These are phyloP conservation scores for Calephelis nemesis DNA, from an alignment of 1,140 invertebrate genomes.

Conservation along the genomic window DNA sequence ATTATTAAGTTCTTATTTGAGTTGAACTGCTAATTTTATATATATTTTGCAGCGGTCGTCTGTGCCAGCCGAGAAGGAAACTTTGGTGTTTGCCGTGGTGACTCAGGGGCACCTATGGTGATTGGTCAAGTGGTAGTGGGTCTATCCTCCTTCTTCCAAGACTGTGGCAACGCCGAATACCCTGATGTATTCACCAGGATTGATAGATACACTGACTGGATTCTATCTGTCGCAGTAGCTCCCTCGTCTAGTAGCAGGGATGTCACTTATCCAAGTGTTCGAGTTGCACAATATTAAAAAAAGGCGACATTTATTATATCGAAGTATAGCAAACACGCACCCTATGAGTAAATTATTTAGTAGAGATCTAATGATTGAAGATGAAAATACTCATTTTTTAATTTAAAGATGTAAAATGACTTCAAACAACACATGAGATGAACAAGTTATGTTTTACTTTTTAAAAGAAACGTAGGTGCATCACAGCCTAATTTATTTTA, in stretches of 20 bases:
- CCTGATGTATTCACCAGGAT: slow-evolving; percentile 55
- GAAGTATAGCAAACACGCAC: no score
- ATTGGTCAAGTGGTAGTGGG: slow-evolving; percentile 44
- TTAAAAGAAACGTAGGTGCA: no score
- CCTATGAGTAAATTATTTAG: no score
- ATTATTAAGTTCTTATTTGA: background rate
- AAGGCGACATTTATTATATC: no score
- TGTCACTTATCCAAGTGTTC: slow-evolving; percentile 17
- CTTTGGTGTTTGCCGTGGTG: slow-evolving; percentile 44
- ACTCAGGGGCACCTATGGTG: slow-evolving; percentile 54
- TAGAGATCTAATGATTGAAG: no score
- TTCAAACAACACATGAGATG: no score
- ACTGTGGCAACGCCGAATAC: slow-evolving; percentile 34
- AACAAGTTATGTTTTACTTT: no score
- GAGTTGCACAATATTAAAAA: background rate
- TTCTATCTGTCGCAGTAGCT: slow-evolving; percentile 33
- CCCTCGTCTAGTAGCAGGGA: slow-evolving; percentile 10
- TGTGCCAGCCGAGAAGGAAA: slow-evolving; percentile 40
- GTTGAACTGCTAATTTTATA: background rate
- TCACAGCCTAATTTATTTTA: no score
- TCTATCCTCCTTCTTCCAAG: slow-evolving; percentile 42
- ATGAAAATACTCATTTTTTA: no score
- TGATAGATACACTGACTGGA: slow-evolving; percentile 52
- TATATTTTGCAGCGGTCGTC: slow-evolving; percentile 41
- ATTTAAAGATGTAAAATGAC: no score